A percentile compares a stretch with the other conserved stretches of the same genome.
Evolutionary conservation across 2,113 vertebrate species (phyloP).

Genomic region (Zosterops borbonicus): DNA sequence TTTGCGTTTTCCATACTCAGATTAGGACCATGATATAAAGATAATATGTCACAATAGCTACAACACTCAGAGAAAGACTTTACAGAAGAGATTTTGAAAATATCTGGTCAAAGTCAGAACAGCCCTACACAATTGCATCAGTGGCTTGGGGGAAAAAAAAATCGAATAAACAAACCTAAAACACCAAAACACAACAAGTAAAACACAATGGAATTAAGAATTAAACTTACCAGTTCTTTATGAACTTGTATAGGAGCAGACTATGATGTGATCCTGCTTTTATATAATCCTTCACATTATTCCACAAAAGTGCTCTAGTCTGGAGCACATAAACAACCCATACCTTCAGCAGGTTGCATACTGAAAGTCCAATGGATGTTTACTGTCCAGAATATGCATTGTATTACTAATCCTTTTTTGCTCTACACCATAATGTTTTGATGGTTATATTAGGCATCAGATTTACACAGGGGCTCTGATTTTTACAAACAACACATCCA

Average conservation of each 20-base stretch:
- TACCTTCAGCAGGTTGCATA: neutral
- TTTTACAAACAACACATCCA: neutral
- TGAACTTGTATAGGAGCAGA: neutral
- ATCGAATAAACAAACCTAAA: fast-evolving
- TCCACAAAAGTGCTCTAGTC: neutral
- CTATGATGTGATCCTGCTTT: neutral
- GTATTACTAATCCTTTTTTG: neutral
- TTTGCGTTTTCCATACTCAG: neutral
- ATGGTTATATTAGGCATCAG: neutral
- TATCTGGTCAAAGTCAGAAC: neutral
- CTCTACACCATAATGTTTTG: neutral
- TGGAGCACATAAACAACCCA: neutral
- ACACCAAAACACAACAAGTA: neutral
- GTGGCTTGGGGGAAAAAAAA: neutral
- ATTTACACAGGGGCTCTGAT: neutral
- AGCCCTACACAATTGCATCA: neutral
- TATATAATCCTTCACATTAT: neutral
- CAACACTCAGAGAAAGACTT: neutral
- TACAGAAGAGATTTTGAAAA: neutral
- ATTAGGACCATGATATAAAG: neutral
- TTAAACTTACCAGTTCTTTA: neutral
- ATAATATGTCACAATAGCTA: neutral
- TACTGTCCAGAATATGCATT: fast-evolving
- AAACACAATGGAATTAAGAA: neutral
- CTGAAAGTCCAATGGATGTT: neutral